phyloP scores from a whole-genome alignment of 2,113 vertebrate species.

The Nasalis larvatus region DNA sequence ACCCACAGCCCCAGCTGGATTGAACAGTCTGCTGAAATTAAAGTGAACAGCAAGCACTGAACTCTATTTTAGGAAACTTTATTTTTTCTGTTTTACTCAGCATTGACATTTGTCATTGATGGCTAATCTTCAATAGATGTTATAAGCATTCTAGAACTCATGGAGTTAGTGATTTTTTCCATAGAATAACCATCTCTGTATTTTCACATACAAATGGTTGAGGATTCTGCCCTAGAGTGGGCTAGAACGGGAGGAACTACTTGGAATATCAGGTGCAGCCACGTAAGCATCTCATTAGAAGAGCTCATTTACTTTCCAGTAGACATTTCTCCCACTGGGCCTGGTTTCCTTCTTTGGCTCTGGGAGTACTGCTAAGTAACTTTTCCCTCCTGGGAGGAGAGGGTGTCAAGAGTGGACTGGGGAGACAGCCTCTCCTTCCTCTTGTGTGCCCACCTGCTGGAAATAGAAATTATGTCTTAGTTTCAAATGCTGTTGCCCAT shows the following conservation, averaged over 20 bases:
- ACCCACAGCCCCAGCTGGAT: rapidly evolving
- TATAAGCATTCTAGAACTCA: not conserved
- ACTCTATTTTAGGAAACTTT: not conserved
- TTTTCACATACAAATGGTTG: not conserved
- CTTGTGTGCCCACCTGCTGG: not conserved
- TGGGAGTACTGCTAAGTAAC: not conserved
- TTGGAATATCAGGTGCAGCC: not conserved
- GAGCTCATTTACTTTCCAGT: not conserved
- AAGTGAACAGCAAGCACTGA: not conserved
- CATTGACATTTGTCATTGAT: not conserved
- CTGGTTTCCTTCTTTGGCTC: not conserved
- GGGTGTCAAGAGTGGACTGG: not conserved
- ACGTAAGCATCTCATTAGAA: not conserved
- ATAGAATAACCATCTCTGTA: not conserved
- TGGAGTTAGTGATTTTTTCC: not conserved
- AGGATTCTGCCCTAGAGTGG: not conserved
- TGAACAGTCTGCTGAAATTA: not conserved
- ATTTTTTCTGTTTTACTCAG: not conserved
- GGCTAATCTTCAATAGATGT: not conserved
- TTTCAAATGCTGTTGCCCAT: not conserved
- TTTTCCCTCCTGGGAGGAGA: not conserved
- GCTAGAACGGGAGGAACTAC: not conserved
- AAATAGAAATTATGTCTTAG: not conserved
- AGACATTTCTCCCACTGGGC: not conserved
- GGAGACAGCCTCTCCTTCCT: not conserved